Conservation (phyloP, 2,888 invertebrate genomes). For the Standfussiana lucernea region DNA sequence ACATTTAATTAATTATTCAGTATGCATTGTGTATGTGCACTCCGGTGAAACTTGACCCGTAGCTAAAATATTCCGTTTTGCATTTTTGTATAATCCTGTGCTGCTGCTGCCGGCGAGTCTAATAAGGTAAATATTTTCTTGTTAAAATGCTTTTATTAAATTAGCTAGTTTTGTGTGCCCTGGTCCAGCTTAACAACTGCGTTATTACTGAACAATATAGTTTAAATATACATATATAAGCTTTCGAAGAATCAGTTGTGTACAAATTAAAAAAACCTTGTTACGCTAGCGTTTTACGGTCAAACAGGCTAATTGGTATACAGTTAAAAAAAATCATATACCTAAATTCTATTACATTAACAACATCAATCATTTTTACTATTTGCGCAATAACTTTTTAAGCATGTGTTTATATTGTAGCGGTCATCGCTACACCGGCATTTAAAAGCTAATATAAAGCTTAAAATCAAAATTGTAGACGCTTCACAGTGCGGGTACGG, state of each 20-base stretch:
- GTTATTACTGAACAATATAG: not conserved
- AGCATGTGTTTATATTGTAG: too few species aligned
- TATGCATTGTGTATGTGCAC: constrained; percentile 16
- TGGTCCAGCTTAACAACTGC: not conserved
- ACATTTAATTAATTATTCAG: constrained; percentile 31
- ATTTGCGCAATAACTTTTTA: too few species aligned
- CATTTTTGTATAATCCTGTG: constrained; percentile 9
- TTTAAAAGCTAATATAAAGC: too few species aligned
- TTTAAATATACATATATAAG: too few species aligned
- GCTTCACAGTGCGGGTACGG: too few species aligned
- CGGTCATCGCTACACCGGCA: too few species aligned
- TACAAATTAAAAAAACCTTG: not conserved
- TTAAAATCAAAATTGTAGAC: too few species aligned
- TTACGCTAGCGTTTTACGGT: too few species aligned
- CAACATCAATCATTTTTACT: too few species aligned
- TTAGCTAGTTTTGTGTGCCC: constrained; percentile 1
- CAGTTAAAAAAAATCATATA: too few species aligned
- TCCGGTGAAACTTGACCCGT: constrained; percentile 12
- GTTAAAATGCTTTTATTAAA: constrained; percentile 26
- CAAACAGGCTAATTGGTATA: too few species aligned
- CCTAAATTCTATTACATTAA: too few species aligned
- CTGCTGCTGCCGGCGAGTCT: not conserved
- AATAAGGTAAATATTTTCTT: constrained; percentile 34
- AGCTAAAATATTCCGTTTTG: constrained; percentile 24
- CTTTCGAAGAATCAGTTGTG: not conserved